Evolutionary conservation across 2,797 vertebrate species (phyloP), one percentile per base, ranked within the genome.

Genomic region (Neosalanx taihuensis): DNA sequence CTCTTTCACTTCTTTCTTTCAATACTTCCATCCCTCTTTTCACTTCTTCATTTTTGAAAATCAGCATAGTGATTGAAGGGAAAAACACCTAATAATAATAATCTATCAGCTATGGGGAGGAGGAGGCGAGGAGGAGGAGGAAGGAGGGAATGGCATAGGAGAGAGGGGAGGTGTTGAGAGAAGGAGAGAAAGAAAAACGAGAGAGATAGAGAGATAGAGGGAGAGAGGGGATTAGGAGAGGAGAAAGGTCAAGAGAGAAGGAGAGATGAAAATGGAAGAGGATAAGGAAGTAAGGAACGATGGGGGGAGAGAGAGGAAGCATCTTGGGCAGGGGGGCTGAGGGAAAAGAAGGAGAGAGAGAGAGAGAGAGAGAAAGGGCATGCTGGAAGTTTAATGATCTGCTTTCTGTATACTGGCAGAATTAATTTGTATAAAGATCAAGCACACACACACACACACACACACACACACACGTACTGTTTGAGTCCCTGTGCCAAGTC

Each of bases 371-470:
- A 59, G 72, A 77, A 81, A 83, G 83, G 76, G 60, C 59, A 46
- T 60, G 67, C 63, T 37, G 51, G 18, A 29, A 63, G 35, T 84
- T 68, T 74, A 51, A 75, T 71, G 51, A 65, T 23, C 53, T 64
- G 46, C 37, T 9, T 20, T 56, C 53, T 70, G 53, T 70, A 23
- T 51, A 76, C 64, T 75, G 66, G 57, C 83, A 84, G 75, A 79
- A 78, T 85, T 75, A 85, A 85, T 82, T 78, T 77, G 83, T 76
- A 76, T 83, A 75, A 83, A 87, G 76, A 86, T 87, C 75, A 78
- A 76, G 83, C 82, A 82, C 81, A 77, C 62, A 71, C 23, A 75
- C 31, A 63, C 56, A 51, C n/a, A 56, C 61, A 17, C 56, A 62
- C 69, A 64, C 62, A 5, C 29, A 41, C n/a, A 58, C 26, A 75